phyloP scores from a whole-genome alignment of 2,797 vertebrate genomes.

The Acipenser transmontanus region DNA sequence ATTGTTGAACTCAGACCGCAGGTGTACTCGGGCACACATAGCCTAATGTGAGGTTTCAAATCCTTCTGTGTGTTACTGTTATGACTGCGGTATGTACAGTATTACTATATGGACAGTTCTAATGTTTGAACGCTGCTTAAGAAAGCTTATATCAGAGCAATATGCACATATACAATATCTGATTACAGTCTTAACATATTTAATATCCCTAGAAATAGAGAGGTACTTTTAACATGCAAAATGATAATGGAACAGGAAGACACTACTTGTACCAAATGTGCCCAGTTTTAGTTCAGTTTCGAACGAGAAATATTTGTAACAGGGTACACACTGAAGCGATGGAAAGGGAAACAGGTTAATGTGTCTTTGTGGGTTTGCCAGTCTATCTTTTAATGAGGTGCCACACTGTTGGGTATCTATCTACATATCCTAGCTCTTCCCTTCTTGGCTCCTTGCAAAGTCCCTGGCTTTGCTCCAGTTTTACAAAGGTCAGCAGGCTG shows the following conservation, averaged over 20 bases:
- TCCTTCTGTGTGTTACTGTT: too few species aligned
- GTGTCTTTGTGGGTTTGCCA: slow-evolving; percentile 39
- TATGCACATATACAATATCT: slow-evolving; percentile 68
- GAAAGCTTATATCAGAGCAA: slow-evolving; percentile 62
- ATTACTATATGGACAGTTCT: neutral
- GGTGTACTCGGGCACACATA: too few species aligned
- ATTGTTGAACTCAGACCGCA: too few species aligned
- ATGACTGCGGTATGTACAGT: too few species aligned
- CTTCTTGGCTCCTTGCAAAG: slow-evolving; percentile 53
- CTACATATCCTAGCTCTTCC: slow-evolving; percentile 46
- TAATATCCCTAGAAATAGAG: slow-evolving; percentile 15
- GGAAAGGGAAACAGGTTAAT: slow-evolving; percentile 35
- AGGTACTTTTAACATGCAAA: too few species aligned
- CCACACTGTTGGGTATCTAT: slow-evolving; percentile 7
- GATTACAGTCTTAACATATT: slow-evolving; percentile 38
- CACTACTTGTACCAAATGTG: too few species aligned
- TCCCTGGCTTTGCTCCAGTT: slow-evolving; percentile 61
- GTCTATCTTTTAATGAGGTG: slow-evolving; percentile 15
- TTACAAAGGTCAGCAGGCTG: slow-evolving; percentile 6
- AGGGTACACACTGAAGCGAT: slow-evolving; percentile 48
- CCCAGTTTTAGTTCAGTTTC: slow-evolving; percentile 17
- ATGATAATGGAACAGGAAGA: too few species aligned
- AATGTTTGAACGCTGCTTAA: slow-evolving; percentile 64
- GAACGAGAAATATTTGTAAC: slow-evolving; percentile 66
- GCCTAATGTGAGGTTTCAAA: too few species aligned